These are phyloP conservation scores for Vulpes ferrilata DNA, from an alignment of 2,113 vertebrate genomes.

Conservation along the genomic window DNA sequence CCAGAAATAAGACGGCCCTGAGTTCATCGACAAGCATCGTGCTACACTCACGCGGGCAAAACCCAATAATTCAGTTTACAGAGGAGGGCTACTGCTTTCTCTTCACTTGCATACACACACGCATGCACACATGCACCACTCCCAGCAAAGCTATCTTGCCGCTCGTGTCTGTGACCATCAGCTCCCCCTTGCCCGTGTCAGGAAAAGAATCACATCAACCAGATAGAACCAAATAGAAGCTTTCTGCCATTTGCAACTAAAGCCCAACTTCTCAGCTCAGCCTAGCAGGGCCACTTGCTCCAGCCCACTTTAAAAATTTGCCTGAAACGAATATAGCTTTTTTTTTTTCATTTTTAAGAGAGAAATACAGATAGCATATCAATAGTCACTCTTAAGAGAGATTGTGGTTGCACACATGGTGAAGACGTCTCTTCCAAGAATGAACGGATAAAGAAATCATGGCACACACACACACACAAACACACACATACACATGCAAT, in stretches of 20 bases:
- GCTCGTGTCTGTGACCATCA: not conserved
- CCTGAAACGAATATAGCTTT: not conserved
- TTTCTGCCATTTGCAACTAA: not conserved
- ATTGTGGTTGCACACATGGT: not conserved
- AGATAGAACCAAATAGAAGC: not conserved
- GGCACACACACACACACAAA: not conserved
- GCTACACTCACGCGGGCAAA: not conserved
- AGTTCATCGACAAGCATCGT: no score
- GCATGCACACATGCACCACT: not conserved
- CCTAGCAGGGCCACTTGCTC: not conserved
- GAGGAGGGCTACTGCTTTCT: not conserved
- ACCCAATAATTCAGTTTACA: not conserved
- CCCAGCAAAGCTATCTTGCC: not conserved
- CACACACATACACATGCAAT: no score
- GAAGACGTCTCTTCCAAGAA: not conserved
- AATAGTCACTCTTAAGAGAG: not conserved
- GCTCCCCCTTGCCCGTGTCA: not conserved
- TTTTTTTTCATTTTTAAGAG: not conserved
- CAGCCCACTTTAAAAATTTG: not conserved
- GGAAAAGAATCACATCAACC: not conserved
- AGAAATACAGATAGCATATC: not conserved
- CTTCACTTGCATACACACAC: not conserved
- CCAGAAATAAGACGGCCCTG: not conserved
- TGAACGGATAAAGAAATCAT: not conserved
- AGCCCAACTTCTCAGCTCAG: not conserved